phyloP scores from a whole-genome alignment of 1,140 invertebrate species.

The Diorhabda carinulata region DNA sequence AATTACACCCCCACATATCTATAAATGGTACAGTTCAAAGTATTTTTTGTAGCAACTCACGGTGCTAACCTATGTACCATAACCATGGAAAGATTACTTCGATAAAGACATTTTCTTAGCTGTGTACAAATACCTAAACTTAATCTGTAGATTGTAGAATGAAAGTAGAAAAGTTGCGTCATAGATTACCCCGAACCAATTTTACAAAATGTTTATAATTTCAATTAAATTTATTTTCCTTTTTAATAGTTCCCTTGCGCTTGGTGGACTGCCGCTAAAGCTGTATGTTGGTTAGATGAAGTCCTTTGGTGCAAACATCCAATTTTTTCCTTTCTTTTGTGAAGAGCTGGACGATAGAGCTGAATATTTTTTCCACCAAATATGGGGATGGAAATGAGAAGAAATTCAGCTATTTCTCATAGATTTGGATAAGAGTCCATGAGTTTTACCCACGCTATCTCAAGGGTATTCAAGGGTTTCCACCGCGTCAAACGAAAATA shows the following conservation, averaged over 20 bases:
- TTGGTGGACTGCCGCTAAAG: not conserved
- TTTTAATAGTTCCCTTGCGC: too few relatives aligned
- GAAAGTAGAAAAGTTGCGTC: not conserved
- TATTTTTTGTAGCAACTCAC: too few relatives aligned
- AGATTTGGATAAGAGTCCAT: not conserved
- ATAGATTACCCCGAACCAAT: not conserved
- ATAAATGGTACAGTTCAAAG: too few relatives aligned
- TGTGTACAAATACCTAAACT: not conserved
- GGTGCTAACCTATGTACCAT: not conserved
- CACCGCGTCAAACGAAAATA: not conserved
- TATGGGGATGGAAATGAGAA: constrained; percentile 1
- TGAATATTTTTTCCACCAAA: not conserved
- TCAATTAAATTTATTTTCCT: not conserved
- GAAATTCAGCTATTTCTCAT: not conserved
- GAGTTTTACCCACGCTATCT: constrained; percentile 6
- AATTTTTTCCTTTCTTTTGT: not conserved
- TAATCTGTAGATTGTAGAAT: not conserved
- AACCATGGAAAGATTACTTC: too few relatives aligned
- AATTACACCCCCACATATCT: too few relatives aligned
- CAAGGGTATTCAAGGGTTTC: not conserved
- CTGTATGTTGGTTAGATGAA: not conserved
- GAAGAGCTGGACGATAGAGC: not conserved
- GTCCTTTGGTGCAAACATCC: not conserved
- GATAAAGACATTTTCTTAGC: too few relatives aligned
- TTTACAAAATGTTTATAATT: not conserved